Evolutionary conservation across 1,140 invertebrate species (phyloP), one percentile per base, ranked within the genome.

Genomic region (Halesus radiatus): DNA sequence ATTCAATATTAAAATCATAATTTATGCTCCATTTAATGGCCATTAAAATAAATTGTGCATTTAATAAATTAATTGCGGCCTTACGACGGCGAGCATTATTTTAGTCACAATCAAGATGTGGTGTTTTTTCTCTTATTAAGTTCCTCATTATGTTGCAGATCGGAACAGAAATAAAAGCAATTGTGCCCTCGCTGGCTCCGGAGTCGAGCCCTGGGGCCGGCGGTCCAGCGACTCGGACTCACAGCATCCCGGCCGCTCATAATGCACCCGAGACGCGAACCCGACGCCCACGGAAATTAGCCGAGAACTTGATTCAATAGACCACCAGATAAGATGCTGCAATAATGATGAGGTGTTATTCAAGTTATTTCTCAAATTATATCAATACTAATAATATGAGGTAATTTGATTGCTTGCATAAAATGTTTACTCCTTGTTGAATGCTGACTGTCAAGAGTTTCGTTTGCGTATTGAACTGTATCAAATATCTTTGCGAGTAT

Each of bases 251-350:
- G 29, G 26, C 62, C 32, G 66, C 37, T 26, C 68, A 72, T 72
- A 72, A 72, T 52, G 68, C 68, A 72, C 68, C 68, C 68, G 68
- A 72, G 68, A 72, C 26, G 68, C 68, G 50, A 72, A 72, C 68
- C 16, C 18, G 20, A 72, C 68, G 68, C 68, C 68, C 45, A 72
- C 68, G 68, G 68, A 72, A 72, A 72, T 72, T 52, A 53, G 68
- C 22, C 20, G 20, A 72, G n/a, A 72, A 72, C 50, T 72, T 72
- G 45, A 72, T 52, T 53, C 68, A 72, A 72, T 72, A 72, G 68
- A 72, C 68, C 68, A 72, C 68, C 68, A 72, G 68, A 72, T 50
- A 72, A 52, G 68, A 72, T 72, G 23, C 26, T 72, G 64, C 32
- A 20, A 20, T 50, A 37, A 37, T 32, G 26, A 66, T 66, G 26